Evolutionary conservation across 2,888 invertebrate species (phyloP).

Genomic region (Prenolepis imparis): DNA sequence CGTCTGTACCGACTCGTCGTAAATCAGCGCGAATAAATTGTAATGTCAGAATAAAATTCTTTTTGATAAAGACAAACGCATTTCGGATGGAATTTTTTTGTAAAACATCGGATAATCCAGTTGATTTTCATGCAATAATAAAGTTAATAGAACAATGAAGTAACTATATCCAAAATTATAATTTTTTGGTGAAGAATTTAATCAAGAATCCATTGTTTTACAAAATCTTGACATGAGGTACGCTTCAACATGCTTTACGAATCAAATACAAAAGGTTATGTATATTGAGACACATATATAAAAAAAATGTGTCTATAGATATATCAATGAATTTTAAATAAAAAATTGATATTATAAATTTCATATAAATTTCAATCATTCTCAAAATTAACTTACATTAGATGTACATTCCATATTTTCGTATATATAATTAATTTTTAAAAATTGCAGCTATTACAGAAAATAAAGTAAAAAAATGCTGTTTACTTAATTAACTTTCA

Average conservation of each 20-base stretch:
- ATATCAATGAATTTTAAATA: neutral
- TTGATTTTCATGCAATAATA: neutral
- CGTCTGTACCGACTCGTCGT: constrained; percentile 30
- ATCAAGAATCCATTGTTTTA: neutral
- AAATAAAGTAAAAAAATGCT: neutral
- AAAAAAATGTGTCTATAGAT: neutral
- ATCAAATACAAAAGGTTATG: neutral
- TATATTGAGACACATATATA: neutral
- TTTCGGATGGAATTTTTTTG: neutral
- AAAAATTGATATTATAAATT: too few species aligned
- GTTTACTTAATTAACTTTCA: neutral
- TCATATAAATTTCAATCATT: too few species aligned
- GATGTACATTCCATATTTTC: neutral
- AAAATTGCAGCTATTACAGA: neutral
- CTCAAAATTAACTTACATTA: neutral
- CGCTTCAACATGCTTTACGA: neutral
- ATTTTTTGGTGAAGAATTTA: neutral
- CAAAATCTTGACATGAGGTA: neutral
- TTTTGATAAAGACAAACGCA: constrained; percentile 7
- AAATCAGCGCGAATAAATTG: constrained; percentile 49
- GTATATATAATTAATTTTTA: neutral
- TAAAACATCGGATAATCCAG: neutral
- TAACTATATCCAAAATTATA: neutral
- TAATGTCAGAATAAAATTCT: constrained; percentile 18
- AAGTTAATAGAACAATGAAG: neutral